Evolutionary conservation across 1,140 invertebrate species (phyloP), one percentile per base, ranked within the genome.

Genomic region (Tetraneura akinire): DNA sequence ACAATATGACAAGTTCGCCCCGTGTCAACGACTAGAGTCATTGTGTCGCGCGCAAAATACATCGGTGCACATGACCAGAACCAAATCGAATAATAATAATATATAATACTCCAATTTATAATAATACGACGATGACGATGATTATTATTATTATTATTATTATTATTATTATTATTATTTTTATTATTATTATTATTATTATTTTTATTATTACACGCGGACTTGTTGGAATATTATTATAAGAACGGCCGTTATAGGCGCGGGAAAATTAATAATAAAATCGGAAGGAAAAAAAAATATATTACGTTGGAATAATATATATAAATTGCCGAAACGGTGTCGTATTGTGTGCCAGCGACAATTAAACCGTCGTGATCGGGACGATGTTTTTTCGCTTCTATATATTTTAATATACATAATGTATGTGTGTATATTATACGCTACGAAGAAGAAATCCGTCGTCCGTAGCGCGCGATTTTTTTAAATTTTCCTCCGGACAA

Each of bases 41-140:
- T n/a, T 18, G 51, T 53, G n/a, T n/a, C 18, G 51, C 29, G 9
- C 10, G 18, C 29, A 32, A 62, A 62, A 62, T n/a, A 1, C 14
- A 21, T 13, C 37, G 32, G 37, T 21, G 64, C 37, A 10, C 64
- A 66, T 66, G 64, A 66, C 64, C 64, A 32, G 37, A 66, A 66
- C 64, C 42, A 66, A 66, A 45, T 66, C 64, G 3, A 66, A 42
- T 21, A n/a, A n/a, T n/a, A n/a, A n/a, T n/a, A n/a, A n/a, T n/a
- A n/a, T n/a, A n/a, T n/a, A n/a, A 66, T 29, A 21, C 18, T 1
- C 18, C 37, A 14, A 2, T 10, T 42, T 10, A 18, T 13, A 37
- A 37, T 62, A 32, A n/a, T 18, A 14, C n/a, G 13, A 9, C 32
- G 29, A 18, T 14, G 32, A 9, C 26, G 16, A 62, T 1, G 10